A percentile compares a stretch with the other conserved stretches of the same genome.
These are phyloP conservation scores for Chelon auratus DNA, from an alignment of 2,797 vertebrate genomes.

Conservation along the genomic window DNA sequence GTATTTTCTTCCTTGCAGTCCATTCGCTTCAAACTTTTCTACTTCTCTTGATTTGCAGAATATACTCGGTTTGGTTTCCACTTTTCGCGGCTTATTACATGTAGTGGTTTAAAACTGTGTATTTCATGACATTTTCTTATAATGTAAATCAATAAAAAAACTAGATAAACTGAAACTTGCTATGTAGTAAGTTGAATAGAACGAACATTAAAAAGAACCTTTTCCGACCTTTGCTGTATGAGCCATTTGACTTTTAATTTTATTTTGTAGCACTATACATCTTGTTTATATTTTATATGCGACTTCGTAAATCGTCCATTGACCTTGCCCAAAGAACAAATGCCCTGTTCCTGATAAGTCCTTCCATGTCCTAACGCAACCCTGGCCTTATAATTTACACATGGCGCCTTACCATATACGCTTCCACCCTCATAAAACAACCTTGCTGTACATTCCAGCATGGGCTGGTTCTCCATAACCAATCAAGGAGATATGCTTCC, in stretches of 20 bases:
- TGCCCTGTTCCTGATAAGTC: constrained; percentile 5
- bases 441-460: constrained; percentile 21
- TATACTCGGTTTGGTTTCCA: not conserved
- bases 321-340: constrained; percentile 30
- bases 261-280: not conserved
- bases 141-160: no score
- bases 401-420: not conserved
- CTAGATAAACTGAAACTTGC: not conserved
- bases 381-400: constrained; percentile 33
- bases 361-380: not conserved
- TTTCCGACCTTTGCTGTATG: not conserved
- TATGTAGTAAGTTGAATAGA: not conserved
- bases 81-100: not conserved
- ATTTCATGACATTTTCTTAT: no score
- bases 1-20: not conserved
- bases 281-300: constrained; percentile 4
- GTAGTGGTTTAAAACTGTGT: no score
- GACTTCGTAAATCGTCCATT: constrained; percentile 1
- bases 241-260: not conserved
- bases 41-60: not conserved
- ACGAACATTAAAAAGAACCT: not conserved
- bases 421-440: constrained; percentile 45
- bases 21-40: not conserved
- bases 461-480: constrained; percentile 33
- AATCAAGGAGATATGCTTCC: constrained; percentile 44